Evolutionary conservation across 2,797 vertebrate species (phyloP), one percentile per base, ranked within the genome.

Genomic region (Sphenodon punctatus): DNA sequence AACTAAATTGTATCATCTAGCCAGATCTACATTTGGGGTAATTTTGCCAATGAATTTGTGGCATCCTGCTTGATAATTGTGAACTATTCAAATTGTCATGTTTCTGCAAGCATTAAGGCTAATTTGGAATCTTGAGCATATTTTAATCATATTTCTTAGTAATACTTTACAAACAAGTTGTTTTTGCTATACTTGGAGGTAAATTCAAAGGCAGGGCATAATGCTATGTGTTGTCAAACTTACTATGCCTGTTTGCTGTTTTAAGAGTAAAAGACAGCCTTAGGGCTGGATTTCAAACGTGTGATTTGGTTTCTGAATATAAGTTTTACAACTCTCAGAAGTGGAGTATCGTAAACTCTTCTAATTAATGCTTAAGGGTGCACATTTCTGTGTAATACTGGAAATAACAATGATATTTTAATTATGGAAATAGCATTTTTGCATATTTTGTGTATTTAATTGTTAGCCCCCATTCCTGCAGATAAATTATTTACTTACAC

Each of bases 101-200:
- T 92, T 89, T 69, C 82, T 86, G 72, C 82, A 81, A 67, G 93
- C 80, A 70, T 77, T 46, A 45, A 83, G 63, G 59, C 77, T 84
- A 67, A 2, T 55, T 70, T 73, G 65, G 75, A 84, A 55, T 36
- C 42, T 43, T 49, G 69, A 72, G 84, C 80, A 51, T 70, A 36
- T 67, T 60, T 81, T 89, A 68, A 6, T 51, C 51, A 49, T 17
- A 32, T 53, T 86, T 75, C 68, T 87, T 43, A 4, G 58, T 43
- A 8, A 80, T 63, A 82, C 75, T 78, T 72, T 82, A 86, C 79
- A 74, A 77, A 49, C 60, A 77, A 67, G 5, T 80, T 45, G 10
- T 69, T 70, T 51, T 19, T 16, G 59, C 71, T 76, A 23, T 76
- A 66, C 55, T 64, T 8, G 67, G 41, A 34, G 71, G 67, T 73